These are phyloP conservation scores for Triplophysa bombifrons DNA, from an alignment of 2,797 vertebrate species.

Conservation along the genomic window DNA sequence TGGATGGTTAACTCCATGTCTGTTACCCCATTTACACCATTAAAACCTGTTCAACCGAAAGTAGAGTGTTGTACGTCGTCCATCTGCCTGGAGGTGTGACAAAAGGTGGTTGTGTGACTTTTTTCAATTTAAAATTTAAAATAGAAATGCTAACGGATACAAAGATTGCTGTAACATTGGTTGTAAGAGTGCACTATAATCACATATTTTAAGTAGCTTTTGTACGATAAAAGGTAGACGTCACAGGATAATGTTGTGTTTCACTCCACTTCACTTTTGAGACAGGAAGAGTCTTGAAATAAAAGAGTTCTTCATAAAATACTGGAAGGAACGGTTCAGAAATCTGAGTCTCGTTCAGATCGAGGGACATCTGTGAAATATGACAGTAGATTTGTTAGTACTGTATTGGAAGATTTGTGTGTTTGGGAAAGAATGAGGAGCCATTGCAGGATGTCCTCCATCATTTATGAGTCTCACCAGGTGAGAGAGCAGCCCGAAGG, in stretches of 20 bases:
- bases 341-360: neutral
- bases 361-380: neutral
- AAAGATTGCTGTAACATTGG: neutral
- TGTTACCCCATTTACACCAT: too few relatives aligned
- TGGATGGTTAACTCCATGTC: too few relatives aligned
- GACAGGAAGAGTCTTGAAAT: neutral
- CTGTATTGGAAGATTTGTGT: neutral
- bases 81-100: too few relatives aligned
- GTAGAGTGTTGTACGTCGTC: too few relatives aligned
- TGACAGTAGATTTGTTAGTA: slow-evolving; percentile 4
- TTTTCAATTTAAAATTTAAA: too few relatives aligned
- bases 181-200: neutral
- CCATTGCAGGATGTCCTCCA: slow-evolving; percentile 36
- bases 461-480: slow-evolving; percentile 54
- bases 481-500: slow-evolving; percentile 41
- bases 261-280: neutral
- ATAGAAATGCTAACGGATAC: too few relatives aligned
- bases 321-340: slow-evolving; percentile 30
- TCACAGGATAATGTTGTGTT: neutral
- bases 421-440: slow-evolving; percentile 18
- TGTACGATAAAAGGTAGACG: neutral
- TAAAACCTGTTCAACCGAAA: too few relatives aligned
- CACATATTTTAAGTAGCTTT: neutral
- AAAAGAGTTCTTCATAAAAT: neutral
- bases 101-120: too few relatives aligned